Conservation (phyloP, 2,888 invertebrate genomes). For the Drosophila kokeensis region DNA sequence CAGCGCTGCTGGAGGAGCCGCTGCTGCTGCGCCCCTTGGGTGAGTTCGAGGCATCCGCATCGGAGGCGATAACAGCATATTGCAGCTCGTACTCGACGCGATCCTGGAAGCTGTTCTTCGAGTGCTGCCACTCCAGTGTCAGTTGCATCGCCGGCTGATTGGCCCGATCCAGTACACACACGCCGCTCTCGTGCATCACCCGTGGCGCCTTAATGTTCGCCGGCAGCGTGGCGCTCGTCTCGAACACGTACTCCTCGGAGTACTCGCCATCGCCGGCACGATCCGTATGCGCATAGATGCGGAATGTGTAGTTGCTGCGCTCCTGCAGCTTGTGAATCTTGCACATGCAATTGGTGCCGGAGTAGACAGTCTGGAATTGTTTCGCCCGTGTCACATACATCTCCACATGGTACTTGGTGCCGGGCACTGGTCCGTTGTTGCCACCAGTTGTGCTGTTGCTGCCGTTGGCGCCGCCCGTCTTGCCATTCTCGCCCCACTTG, state of each 20-base stretch:
- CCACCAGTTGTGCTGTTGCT: not conserved
- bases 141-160: conserved; percentile 85
- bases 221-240: conserved; percentile 92
- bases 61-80: conserved; percentile 85
- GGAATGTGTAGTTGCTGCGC: conserved; percentile 92
- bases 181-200: conserved; percentile 85
- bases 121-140: conserved; percentile 88
- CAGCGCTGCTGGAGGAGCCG: conserved; percentile 24
- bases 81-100: conserved; percentile 91
- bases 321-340: conserved; percentile 94
- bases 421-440: not conserved
- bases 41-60: conserved; percentile 34
- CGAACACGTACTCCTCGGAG: conserved; percentile 89
- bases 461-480: conserved; percentile 84
- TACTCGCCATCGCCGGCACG: conserved; percentile 92
- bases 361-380: conserved; percentile 91
- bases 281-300: conserved; percentile 93
- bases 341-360: conserved; percentile 90
- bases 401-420: conserved; percentile 91
- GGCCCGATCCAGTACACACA: conserved; percentile 79
- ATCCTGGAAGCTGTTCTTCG: conserved; percentile 88
- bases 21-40: conserved; percentile 57
- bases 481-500: conserved; percentile 92
- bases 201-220: conserved; percentile 91
- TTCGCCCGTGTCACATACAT: conserved; percentile 90